These are phyloP conservation scores for Limosa lapponica DNA, from an alignment of 2,797 vertebrate species.

Conservation along the genomic window DNA sequence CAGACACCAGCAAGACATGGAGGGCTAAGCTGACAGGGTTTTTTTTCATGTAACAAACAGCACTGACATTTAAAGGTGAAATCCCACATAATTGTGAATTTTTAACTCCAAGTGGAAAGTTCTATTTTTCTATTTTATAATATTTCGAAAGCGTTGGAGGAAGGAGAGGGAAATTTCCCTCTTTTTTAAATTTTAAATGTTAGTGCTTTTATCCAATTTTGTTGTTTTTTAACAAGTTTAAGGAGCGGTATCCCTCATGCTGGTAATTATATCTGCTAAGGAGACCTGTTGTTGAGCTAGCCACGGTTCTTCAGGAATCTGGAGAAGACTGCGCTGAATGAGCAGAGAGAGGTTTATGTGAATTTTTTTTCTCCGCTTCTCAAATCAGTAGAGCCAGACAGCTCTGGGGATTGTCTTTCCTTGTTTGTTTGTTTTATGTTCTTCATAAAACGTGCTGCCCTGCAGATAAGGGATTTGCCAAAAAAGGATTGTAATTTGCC, in stretches of 20 bases:
- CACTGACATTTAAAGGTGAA: constrained; percentile 37
- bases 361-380: not conserved
- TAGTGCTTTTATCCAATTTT: not conserved
- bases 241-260: not conserved
- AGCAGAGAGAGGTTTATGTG: not conserved
- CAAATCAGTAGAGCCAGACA: not conserved
- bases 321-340: not conserved
- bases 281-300: constrained; percentile 50
- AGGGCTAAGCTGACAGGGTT: constrained; percentile 67
- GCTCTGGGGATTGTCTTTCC: not conserved
- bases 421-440: not conserved
- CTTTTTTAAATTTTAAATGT: not conserved
- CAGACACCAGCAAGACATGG: constrained; percentile 72
- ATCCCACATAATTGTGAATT: constrained; percentile 48
- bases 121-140: constrained; percentile 1
- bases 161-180: not conserved
- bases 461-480: not conserved
- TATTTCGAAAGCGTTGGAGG: not conserved
- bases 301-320: not conserved
- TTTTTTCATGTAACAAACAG: constrained; percentile 64
- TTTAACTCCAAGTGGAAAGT: constrained; percentile 52
- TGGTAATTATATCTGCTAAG: constrained; percentile 33
- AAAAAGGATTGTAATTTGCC: not conserved
- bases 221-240: not conserved
- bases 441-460: not conserved